These are phyloP conservation scores for Chaunax sp. DNA, from an alignment of 2,797 vertebrate genomes.

Conservation along the genomic window DNA sequence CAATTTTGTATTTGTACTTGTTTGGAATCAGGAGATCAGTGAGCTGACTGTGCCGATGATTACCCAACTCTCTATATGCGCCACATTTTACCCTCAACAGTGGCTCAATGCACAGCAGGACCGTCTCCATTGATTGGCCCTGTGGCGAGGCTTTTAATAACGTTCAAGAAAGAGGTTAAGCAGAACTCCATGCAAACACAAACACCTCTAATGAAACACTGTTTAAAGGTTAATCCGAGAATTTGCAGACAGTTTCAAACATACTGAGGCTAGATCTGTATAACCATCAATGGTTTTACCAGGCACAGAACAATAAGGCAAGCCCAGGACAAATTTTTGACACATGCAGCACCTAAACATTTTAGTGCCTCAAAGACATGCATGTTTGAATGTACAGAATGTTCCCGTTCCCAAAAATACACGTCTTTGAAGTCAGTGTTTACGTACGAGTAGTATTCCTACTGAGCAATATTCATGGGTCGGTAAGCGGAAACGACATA, in stretches of 20 bases:
- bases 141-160: slow-evolving; percentile 47
- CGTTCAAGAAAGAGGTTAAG: slow-evolving; percentile 14
- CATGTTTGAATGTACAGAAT: slow-evolving; percentile 29
- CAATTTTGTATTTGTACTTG: slow-evolving; percentile 20
- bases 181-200: slow-evolving; percentile 19
- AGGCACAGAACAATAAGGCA: neutral
- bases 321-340: slow-evolving; percentile 15
- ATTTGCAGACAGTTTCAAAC: neutral
- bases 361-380: slow-evolving; percentile 35
- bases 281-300: neutral
- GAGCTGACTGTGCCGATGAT: slow-evolving; percentile 31
- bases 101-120: slow-evolving; percentile 38
- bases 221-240: slow-evolving; percentile 17
- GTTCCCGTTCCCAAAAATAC: slow-evolving; percentile 42
- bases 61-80: slow-evolving; percentile 21
- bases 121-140: slow-evolving; percentile 40
- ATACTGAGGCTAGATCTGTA: neutral
- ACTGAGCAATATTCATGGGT: neutral
- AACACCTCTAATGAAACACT: slow-evolving; percentile 15
- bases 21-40: slow-evolving; percentile 21
- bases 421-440: slow-evolving; percentile 65
- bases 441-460: slow-evolving; percentile 46
- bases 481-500: too few species aligned
- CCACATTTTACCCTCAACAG: slow-evolving; percentile 29
- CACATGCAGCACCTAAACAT: slow-evolving; percentile 28